phyloP scores from a whole-genome alignment of 2,797 vertebrate genomes.

The Gila robusta region DNA sequence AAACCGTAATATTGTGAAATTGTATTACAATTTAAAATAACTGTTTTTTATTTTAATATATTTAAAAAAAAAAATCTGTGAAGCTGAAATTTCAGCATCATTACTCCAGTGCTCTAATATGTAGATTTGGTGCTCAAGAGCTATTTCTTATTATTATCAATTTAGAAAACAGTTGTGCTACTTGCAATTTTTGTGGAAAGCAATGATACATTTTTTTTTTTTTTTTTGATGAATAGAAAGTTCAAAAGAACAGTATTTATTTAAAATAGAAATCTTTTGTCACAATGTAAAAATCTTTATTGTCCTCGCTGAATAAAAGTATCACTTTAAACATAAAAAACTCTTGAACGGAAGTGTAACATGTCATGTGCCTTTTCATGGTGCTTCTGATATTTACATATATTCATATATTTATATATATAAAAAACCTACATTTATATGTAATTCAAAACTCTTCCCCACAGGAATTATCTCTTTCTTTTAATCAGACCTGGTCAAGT shows the following conservation, averaged over 20 bases:
- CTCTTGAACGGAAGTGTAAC: no score
- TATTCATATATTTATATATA: background rate
- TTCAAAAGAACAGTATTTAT: background rate
- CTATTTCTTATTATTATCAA: background rate
- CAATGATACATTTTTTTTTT: background rate
- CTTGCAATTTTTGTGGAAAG: background rate
- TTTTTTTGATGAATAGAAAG: background rate
- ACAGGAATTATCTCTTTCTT: no score
- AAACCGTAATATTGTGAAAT: background rate
- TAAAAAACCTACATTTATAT: background rate
- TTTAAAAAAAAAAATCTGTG: no score
- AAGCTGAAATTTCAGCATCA: no score
- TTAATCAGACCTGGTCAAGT: background rate
- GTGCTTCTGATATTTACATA: background rate
- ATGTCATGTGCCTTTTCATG: background rate
- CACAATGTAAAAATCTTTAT: background rate
- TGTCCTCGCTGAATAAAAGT: background rate
- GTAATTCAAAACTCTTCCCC: background rate
- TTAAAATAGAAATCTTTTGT: background rate
- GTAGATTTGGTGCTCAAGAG: background rate
- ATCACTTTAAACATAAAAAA: background rate
- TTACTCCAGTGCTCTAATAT: background rate
- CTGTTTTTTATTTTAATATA: background rate
- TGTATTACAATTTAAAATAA: background rate
- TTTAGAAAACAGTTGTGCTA: background rate